These are phyloP conservation scores for Pelobates cultripes DNA, from an alignment of 2,797 vertebrate genomes.

Conservation along the genomic window DNA sequence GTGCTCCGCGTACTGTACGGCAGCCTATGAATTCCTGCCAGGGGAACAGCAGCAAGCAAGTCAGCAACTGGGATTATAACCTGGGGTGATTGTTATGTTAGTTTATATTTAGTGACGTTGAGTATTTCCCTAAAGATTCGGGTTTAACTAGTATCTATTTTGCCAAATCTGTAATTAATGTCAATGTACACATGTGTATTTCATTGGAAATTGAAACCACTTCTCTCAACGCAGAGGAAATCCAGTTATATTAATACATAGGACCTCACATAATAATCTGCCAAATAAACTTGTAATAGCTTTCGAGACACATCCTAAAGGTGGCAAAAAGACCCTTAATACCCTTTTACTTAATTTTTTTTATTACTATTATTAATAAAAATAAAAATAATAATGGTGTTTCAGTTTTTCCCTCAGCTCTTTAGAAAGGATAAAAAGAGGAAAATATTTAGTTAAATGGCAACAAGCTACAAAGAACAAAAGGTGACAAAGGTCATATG, in stretches of 20 bases:
- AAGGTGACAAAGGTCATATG: no score
- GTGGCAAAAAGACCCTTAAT: no score
- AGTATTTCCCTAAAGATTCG: background rate
- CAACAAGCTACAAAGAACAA: no score
- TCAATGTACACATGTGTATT: background rate
- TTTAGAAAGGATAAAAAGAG: no score
- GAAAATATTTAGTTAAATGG: no score
- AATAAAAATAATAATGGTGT: no score
- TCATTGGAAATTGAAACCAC: background rate
- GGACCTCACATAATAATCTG: background rate
- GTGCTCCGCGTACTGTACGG: background rate
- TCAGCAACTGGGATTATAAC: background rate
- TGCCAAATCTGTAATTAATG: background rate
- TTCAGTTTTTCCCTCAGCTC: no score
- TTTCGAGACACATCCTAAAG: no score
- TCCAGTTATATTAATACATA: background rate
- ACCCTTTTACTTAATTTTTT: no score
- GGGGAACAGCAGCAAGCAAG: background rate
- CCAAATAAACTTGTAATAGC: background rate
- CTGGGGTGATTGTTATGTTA: background rate
- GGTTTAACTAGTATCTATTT: background rate
- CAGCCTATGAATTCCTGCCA: slow-evolving; percentile 6
- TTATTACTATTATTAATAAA: no score
- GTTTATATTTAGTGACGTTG: background rate
- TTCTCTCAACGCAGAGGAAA: background rate